Percentiles rank a stretch among this genome's conserved stretches.
phyloP scores from a whole-genome alignment of 2,797 vertebrate genomes.

The Eulemur mongoz region DNA sequence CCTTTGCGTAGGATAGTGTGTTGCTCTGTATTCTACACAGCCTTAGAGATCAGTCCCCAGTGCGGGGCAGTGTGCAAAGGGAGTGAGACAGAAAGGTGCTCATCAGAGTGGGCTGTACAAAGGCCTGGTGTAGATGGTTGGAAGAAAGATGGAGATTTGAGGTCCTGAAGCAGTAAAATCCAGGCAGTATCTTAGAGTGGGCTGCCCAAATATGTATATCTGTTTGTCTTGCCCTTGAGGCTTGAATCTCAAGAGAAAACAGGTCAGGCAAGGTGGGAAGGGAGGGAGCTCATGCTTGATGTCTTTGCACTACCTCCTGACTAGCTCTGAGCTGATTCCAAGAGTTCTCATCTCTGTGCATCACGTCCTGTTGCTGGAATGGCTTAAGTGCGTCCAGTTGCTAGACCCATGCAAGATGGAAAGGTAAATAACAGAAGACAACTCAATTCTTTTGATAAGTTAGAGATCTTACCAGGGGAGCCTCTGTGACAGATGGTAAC shows the following conservation, averaged over 20 bases:
- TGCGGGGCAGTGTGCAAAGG: background rate
- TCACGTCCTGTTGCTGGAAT: background rate
- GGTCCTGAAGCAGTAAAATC: background rate
- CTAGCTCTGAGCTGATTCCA: background rate
- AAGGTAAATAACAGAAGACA: background rate
- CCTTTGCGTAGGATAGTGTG: background rate
- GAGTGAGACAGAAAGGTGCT: background rate
- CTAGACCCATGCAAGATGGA: background rate
- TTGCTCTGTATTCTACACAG: background rate
- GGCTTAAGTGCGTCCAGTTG: fast-evolving
- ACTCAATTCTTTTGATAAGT: background rate
- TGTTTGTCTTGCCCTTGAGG: background rate
- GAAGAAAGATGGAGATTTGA: background rate
- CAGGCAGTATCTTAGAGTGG: background rate
- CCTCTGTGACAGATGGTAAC: background rate
- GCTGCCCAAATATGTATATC: background rate
- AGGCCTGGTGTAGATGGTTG: background rate
- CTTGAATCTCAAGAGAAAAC: background rate
- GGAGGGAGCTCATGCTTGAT: background rate
- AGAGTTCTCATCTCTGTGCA: background rate
- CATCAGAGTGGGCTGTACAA: background rate
- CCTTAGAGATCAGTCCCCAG: background rate
- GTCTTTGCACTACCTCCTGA: background rate
- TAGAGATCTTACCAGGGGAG: background rate
- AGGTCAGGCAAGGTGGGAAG: background rate